Evolutionary conservation across 1,140 invertebrate species (phyloP).

Genomic region (Cydia splendana): DNA sequence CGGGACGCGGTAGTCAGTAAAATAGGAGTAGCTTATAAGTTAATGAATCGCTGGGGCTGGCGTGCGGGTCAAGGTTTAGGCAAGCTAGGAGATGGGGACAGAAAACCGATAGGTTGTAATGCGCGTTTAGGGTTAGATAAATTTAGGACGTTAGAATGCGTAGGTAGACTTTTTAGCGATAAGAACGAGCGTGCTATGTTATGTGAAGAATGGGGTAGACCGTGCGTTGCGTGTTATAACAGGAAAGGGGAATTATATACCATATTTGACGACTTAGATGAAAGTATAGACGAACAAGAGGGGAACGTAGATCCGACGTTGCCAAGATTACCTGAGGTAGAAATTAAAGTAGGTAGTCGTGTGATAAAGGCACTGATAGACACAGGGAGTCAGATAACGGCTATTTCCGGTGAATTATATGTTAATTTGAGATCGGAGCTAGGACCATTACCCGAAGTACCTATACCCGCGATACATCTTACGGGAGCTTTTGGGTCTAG

Average conservation of each 20-base stretch:
- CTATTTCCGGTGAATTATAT: too few relatives aligned
- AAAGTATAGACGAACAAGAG: too few relatives aligned
- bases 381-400: too few relatives aligned
- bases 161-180: neutral
- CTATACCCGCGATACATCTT: too few relatives aligned
- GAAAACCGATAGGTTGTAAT: neutral
- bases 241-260: neutral
- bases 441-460: too few relatives aligned
- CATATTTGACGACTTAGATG: neutral
- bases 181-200: neutral
- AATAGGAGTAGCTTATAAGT: neutral
- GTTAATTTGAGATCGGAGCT: too few relatives aligned
- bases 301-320: too few relatives aligned
- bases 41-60: neutral
- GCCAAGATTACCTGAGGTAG: too few relatives aligned
- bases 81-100: neutral
- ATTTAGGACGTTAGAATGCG: neutral
- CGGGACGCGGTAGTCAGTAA: neutral
- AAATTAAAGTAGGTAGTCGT: too few relatives aligned
- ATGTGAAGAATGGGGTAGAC: neutral
- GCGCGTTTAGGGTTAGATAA: neutral
- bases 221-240: neutral
- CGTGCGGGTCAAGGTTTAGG: neutral
- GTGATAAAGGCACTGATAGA: too few relatives aligned
- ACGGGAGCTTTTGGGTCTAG: too few relatives aligned